Evolutionary conservation across 2,888 invertebrate species (phyloP).

Genomic region (Tiphia femorata): DNA sequence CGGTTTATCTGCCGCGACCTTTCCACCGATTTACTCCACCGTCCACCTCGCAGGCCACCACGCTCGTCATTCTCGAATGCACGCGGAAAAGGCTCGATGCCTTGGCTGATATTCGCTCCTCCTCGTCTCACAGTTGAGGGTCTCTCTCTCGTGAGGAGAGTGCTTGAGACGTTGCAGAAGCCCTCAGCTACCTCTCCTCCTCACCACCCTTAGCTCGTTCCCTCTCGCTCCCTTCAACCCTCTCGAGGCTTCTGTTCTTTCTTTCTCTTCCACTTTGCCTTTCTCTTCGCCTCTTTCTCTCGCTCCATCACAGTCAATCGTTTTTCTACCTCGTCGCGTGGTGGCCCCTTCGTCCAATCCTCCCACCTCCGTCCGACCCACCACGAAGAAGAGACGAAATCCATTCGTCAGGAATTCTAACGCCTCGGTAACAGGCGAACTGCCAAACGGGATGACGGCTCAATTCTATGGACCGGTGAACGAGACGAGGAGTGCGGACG

Average conservation of each 20-base stretch:
- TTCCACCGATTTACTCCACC: too few relatives aligned
- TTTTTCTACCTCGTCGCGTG: slow-evolving; percentile 16
- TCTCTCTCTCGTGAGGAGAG: slow-evolving; percentile 33
- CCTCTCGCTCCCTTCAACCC: neutral
- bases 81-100: neutral
- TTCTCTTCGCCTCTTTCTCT: slow-evolving; percentile 2
- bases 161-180: slow-evolving; percentile 50
- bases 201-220: slow-evolving; percentile 2
- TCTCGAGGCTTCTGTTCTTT: slow-evolving; percentile 6
- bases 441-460: neutral
- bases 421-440: too few relatives aligned
- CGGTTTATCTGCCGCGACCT: too few relatives aligned
- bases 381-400: slow-evolving; percentile 6
- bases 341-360: too few relatives aligned
- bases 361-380: too few relatives aligned
- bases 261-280: neutral
- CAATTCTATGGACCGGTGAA: too few relatives aligned
- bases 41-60: too few relatives aligned
- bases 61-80: too few relatives aligned
- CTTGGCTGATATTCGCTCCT: slow-evolving; percentile 23
- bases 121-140: slow-evolving; percentile 30
- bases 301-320: slow-evolving; percentile 8
- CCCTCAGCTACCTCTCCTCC: slow-evolving; percentile 19
- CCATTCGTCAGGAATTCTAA: neutral
- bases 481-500: too few relatives aligned